Evolutionary conservation across 64 coral and sea anemone genomes (phyloP), one percentile per base, ranked within the genome.

Genomic region (Porites australiensis): DNA sequence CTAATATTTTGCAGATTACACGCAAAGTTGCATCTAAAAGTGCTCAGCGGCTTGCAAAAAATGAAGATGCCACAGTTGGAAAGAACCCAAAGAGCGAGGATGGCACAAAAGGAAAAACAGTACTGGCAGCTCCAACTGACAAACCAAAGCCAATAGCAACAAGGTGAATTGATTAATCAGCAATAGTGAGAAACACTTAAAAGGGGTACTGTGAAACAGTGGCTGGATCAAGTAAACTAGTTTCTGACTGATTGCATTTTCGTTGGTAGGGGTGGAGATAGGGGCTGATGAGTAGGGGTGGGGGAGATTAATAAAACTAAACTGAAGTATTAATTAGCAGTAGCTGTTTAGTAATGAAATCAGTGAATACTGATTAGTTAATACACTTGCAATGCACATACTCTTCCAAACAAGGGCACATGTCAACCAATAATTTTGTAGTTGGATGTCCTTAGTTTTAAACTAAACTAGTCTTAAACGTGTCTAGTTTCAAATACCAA

Each of bases 1-100:
- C 12, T 78, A 2, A 52, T 77, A 15, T 87, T 48, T 37, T 9
- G 44, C 93, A 95, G 89, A 73, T 94, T 2, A 89, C 79, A 27
- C 81, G 81, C 0, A 69, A 84, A 10, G 62, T 84, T 14, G 81
- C 61, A n/a, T 69, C 81, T 13, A 67, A 51, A n/a, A 84, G 64
- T 51, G 62, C 81, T 8, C 61, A 69, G 58, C 45, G 49, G 44
- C n/a, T 19, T 52, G 81, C 19, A n/a, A 44, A 14, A 51, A 20
- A 8, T 83, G 44, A 50, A 47, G 4, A 43, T 66, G 12, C 43
- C 13, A n/a, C 61, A 66, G 1, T 8, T 21, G 9, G 44, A 1
- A 23, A 67, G 64, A 51, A 84, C 81, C 63, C 45, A 84, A 63
- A 16, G 45, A 44, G 3, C 79, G 44, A 62, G 54, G 15, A 13